Base-by-base conservation (phyloP, 2,888 invertebrate species). In the Drosophila quinaria region DNA sequence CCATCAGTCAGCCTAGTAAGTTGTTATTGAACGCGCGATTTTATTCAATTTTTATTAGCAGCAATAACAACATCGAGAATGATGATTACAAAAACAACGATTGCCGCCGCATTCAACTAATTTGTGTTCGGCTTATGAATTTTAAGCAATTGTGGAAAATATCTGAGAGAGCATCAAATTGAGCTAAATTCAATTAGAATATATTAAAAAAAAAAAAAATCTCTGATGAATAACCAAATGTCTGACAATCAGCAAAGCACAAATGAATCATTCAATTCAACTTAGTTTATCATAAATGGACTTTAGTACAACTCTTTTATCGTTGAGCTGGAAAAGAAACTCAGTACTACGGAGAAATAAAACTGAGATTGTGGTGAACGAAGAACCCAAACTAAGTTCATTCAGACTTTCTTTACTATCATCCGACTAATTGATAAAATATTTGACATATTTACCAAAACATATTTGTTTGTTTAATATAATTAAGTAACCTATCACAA, bases 41-140 rank as follows among this genome's bases (percentile, higher is more conserved):
- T 85, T 87, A 87, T 87, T 82, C 79, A 87, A 85, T 86, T 87
- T 86, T 86, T 82, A 87, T 80, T 78, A 82, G 65, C 62, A 63
- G 47, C 75, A 81, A 69, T 58, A 70, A 39, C 62, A 63, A 44
- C 73, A 80, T 67, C 22, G 58, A 47, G 19, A 58, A 47, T 13
- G 35, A 35, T 66, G 46, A 55, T 50, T 46, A 59, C 35, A 67
- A 67, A 6, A 56, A 64, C 15, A 51, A 47, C 65, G 31, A 64
- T 61, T 31, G 39, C 39, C 47, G 62, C 41, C 35, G 33, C 59
- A 66, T 56, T 67, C 39, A 22, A 64, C 35, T 52, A 58, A 64
- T 76, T 77, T 69, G 61, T 39, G 54, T 62, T 51, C 37, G 64
- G 55, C 61, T 67, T 76, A 54, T 49, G 55, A 37, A 42, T 56